Conservation (phyloP, 2,888 invertebrate genomes). For the Molorchus minor region DNA sequence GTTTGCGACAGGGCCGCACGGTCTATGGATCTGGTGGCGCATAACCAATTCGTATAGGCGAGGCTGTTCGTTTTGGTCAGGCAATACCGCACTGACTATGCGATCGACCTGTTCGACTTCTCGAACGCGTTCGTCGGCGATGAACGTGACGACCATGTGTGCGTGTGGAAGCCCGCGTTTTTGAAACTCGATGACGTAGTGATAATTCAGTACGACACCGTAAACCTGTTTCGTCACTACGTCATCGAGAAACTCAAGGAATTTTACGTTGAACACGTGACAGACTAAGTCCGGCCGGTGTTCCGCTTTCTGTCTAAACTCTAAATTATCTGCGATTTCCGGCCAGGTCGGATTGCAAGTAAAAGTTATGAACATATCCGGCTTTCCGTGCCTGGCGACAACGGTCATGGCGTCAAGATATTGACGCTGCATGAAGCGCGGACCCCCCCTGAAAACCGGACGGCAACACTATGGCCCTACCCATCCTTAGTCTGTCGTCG, state of each 20-base stretch:
- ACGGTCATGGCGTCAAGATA: too few species aligned
- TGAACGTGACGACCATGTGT: neutral
- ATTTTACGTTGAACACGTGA: neutral
- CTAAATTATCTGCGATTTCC: neutral
- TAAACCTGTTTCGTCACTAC: neutral
- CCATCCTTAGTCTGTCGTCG: too few species aligned
- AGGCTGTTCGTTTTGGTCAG: too few species aligned
- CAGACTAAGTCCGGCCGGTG: neutral
- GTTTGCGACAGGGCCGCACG: too few species aligned
- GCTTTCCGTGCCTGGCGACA: too few species aligned
- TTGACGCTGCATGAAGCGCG: too few species aligned
- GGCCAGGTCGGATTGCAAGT: slow-evolving; percentile 1
- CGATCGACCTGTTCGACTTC: neutral
- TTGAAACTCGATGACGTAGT: neutral
- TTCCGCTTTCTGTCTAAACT: neutral
- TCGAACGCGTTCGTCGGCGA: neutral
- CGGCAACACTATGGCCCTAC: too few species aligned
- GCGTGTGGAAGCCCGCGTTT: too few species aligned
- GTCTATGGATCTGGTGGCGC: too few species aligned
- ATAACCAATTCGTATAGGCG: neutral
- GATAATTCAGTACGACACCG: neutral
- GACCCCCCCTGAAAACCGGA: too few species aligned
- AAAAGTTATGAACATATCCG: too few species aligned
- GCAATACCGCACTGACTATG: too few species aligned
- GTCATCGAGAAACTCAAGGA: neutral